Percentiles rank a stretch among this genome's conserved stretches.
Evolutionary conservation across 2,113 vertebrate species (phyloP).

Genomic region (Climacteris rufus): DNA sequence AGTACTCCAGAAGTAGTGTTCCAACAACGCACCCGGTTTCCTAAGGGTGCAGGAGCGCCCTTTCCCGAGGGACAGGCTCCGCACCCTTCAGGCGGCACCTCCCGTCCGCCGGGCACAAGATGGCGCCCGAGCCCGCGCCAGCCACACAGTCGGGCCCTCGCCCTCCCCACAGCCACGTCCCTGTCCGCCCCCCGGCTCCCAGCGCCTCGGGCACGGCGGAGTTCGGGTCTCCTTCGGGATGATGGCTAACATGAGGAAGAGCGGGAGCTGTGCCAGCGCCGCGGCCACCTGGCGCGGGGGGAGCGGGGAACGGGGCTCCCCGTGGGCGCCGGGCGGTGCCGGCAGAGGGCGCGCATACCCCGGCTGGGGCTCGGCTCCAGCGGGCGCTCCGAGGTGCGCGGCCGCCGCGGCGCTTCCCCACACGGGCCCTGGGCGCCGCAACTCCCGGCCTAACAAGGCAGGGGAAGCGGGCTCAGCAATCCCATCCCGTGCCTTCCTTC

Average conservation of each 20-base stretch:
- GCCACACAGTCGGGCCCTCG: accelerated
- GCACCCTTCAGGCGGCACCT: neutral
- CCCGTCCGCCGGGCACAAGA: neutral
- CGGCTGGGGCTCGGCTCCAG: neutral
- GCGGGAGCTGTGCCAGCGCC: neutral
- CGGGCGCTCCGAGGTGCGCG: accelerated
- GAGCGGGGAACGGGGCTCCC: neutral
- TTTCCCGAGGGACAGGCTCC: neutral
- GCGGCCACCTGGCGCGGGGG: no score
- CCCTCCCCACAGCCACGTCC: no score
- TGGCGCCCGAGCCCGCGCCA: conserved; percentile 8
- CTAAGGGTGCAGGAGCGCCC: accelerated
- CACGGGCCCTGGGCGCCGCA: neutral
- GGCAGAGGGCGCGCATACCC: neutral
- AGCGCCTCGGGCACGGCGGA: no score
- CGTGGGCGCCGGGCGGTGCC: accelerated
- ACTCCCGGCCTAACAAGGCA: accelerated
- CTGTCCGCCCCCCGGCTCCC: accelerated
- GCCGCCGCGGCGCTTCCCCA: accelerated
- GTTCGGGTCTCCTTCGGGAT: accelerated
- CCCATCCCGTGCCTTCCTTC: neutral
- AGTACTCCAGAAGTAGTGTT: neutral
- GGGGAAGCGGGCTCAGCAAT: no score
- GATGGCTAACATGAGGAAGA: no score
- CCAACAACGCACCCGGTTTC: accelerated